Base-by-base conservation (phyloP, 2,888 invertebrate species). In the Achlya flavicornis region DNA sequence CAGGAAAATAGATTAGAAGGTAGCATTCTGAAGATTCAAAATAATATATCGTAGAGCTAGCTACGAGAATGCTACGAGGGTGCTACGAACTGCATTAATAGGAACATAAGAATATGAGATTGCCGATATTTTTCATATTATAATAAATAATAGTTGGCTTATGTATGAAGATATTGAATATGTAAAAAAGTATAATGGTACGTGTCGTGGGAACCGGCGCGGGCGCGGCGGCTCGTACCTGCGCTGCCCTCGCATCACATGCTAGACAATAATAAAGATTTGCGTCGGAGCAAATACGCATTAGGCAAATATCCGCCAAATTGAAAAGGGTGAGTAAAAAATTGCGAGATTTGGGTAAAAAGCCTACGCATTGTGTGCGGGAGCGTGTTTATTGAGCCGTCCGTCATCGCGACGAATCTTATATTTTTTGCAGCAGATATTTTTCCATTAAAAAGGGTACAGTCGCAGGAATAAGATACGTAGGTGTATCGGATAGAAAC, bases 381-480 rank as follows among this genome's bases (percentile, higher is more conserved):
- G 64, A 63, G 61, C 48, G 62, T 14, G 8, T 64, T 33, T 41
- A 41, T 60, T 41, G 19, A 60, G 26, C 59, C 48, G 35, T 16
- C 58, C 84, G 85, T 89, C 86, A 83, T 77, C 78, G 67, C 66
- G 64, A 61, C 62, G 71, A 12, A 38, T 63, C 41, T 33, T 11
- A 70, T 74, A 78, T 82, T 80, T 83, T 79, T 77, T 75, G 78
- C 72, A 1, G 46, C 5, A 46, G 46, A 46, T 5, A 66, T 68
- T 61, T 61, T 66, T 66, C 68, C 70, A 69, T 63, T 72, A 74
- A 78, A 79, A 84, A 82, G 90, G 88, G 84, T 85, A 79, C 80
- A 81, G 67, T 78, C 76, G 77, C 72, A 82, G 81, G 80, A 80
- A 73, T 66, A 66, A 74, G 66, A 67, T 66, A 75, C 63, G 70